Base-by-base conservation (phyloP, 2,113 vertebrate species). In the Rhinoderma darwinii region DNA sequence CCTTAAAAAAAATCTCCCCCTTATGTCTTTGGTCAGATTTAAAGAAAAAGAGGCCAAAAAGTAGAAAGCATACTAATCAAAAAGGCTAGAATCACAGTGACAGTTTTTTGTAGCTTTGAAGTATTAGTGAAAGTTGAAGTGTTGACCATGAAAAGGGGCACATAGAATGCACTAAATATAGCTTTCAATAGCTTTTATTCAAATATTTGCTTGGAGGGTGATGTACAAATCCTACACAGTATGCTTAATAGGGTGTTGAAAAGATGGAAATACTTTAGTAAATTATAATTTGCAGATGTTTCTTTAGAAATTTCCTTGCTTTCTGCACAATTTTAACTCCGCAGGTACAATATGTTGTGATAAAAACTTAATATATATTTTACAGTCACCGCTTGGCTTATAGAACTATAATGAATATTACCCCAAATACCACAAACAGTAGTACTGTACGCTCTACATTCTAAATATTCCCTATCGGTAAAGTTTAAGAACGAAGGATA, bases 211-310 rank as follows among this genome's bases (percentile, higher is more conserved):
- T 82, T 63, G 59, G 12, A 41, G 59, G 54, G 59, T 30, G 37
- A 66, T 82, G 37, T 6, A 51, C 43, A 70, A 32, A 47, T 32
- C 43, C 63, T 72, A 41, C 78, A 81, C 78, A 43, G 78, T 81
- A 27, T 63, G 54, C 54, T 61, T 70, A 51, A 70, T 83, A 72
- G 30, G 66, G 41, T 47, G 82, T 25, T 83, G 82, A 70, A 70
- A 83, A 72, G 47, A 50, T 70, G 81, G 43, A 82, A 70, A 70
- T 83, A 80, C 51, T 39, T 61, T 66, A 44, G 79, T 66, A 83
- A 83, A 83, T 83, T 47, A 83, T 54, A 83, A 66, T 72, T 72
- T 83, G 82, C 63, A 83, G 82, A 72, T 72, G 82, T 50, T n/a
- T 83, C 44, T 83, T 83, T 83, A 72, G 63, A 72, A 72, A 81